Evolutionary conservation across 2,797 vertebrate species (phyloP), one percentile per base, ranked within the genome.

Genomic region (Pseudopleuronectes americanus): DNA sequence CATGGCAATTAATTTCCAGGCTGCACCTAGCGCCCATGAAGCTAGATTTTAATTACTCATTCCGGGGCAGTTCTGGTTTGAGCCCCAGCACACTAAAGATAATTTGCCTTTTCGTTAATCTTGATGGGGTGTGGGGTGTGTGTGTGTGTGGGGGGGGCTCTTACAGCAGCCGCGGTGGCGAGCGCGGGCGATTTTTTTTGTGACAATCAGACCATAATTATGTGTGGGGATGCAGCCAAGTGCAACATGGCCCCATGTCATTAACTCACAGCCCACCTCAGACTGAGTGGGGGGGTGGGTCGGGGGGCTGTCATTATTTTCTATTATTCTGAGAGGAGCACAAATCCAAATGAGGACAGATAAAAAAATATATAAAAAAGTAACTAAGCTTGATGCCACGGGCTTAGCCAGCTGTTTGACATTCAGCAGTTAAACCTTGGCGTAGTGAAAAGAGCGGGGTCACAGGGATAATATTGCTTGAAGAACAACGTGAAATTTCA

Each of bases 131-230:
- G 24, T 24, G 24, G 24, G 3, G 24, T 24, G 24, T 24, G 24
- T 24, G 24, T 24, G 24, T 24, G 24, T 24, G 24, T 36, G 53
- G 12, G 68, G 56, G 49, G 59, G 36, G 38, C n/a, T 10, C 38
- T 26, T 26, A 53, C 23, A 53, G 79, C 79, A 74, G 83, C 72
- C 66, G 71, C 60, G 63, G 79, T 62, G 74, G 86, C 33, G 77
- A 86, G 81, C 63, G 73, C 73, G 61, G 77, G 70, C 70, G 47
- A 86, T 26, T 86, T 92, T 91, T 92, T 91, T 85, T 90, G 77
- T 92, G 91, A 92, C 92, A 92, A 92, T 94, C 91, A 88, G 73
- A 85, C 84, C 69, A 85, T 92, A 94, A 95, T 95, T 94, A 93
- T 86, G 83, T 86, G 76, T 64, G 74, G 81, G 83, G 89, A 92